Base-by-base conservation (phyloP, 2,888 invertebrate genomes). In the Luperina testacea region DNA sequence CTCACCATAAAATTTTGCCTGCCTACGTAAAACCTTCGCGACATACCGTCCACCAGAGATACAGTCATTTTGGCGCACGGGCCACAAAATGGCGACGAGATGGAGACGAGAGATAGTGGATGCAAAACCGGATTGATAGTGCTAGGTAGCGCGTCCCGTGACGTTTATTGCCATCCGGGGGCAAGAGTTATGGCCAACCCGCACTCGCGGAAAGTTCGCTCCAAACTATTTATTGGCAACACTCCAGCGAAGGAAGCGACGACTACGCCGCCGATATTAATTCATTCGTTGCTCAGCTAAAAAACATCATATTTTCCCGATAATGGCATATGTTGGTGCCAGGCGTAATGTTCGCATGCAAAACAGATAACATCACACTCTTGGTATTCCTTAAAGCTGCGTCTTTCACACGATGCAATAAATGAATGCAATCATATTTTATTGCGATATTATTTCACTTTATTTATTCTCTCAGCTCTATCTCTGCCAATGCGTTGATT, bases 71-170 rank as follows among this genome's bases (percentile, higher is more conserved):
- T 75, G 85, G 85, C 85, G 74, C 74, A 76, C 68, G 80, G 63
- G 81, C 74, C 85, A 78, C 87, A 81, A 85, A 74, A 87, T 85
- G 90, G 88, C 88, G 88, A 82, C 90, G 91, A 94, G 96, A 96
- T 96, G 94, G 93, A 93, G 95, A 94, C 95, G 90, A 89, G 89
- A 92, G 96, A 96, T 96, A 96, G 93, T 90, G 90, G 90, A 95
- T 93, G 94, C 95, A 93, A 93, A 94, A 94, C 95, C 92, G 94
- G 95, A 95, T 94, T 95, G 95, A 95, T 95, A 94, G 94, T 90
- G 94, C 91, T 88, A 91, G 94, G 93, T 93, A 92, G 93, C 92
- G 92, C 91, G 92, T 90, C 92, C 92, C 88, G 90, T 92, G 95
- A 96, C 95, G 91, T 95, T 96, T 96, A 96, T 95, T 92, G 94